Percentiles rank a stretch among this genome's conserved stretches.
Conservation (phyloP, 2,888 invertebrate species). For the Lacanobia wlatinum region DNA sequence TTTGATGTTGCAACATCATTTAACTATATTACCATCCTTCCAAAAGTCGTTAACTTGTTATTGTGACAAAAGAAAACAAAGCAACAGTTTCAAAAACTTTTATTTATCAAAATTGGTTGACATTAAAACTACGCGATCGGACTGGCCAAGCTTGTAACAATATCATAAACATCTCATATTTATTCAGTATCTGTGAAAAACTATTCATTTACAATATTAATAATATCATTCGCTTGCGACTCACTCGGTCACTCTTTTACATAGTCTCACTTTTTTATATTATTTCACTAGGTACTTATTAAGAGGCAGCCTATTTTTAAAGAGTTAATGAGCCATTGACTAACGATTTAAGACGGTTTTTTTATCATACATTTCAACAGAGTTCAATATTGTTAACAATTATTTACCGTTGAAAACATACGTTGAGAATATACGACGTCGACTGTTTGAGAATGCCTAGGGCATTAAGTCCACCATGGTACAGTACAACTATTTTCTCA, state of each 20-base stretch:
- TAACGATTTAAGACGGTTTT: too few relatives aligned
- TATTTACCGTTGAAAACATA: too few relatives aligned
- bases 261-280: constrained; percentile 49
- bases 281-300: constrained; percentile 32
- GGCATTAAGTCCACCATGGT: too few relatives aligned
- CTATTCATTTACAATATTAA: constrained; percentile 43
- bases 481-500: too few relatives aligned
- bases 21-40: too few relatives aligned
- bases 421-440: too few relatives aligned
- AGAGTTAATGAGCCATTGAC: not conserved
- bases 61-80: constrained; percentile 4
- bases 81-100: constrained; percentile 58
- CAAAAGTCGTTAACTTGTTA: too few relatives aligned
- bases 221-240: constrained; percentile 39
- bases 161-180: constrained; percentile 52
- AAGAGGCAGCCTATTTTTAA: constrained; percentile 23
- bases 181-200: constrained; percentile 62
- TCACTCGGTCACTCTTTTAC: constrained; percentile 17
- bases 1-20: too few relatives aligned
- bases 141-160: constrained; percentile 65
- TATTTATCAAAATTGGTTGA: constrained; percentile 63
- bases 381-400: too few relatives aligned
- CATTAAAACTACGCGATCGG: constrained; percentile 62
- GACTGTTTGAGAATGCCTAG: too few relatives aligned
- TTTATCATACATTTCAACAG: too few relatives aligned